Conservation (phyloP, 1,140 invertebrate genomes). For the Drosophila miranda region DNA sequence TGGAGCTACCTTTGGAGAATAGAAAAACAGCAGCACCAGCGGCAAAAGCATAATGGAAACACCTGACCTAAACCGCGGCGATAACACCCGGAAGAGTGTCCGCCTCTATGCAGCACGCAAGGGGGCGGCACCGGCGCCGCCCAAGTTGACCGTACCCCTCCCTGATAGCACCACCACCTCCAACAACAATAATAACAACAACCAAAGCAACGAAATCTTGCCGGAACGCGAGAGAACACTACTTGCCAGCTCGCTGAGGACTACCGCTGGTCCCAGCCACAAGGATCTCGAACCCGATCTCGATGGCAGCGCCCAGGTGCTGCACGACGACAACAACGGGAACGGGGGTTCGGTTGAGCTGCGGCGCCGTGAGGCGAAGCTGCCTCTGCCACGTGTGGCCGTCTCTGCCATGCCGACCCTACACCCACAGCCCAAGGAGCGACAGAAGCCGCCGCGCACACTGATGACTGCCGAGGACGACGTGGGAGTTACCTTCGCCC, state of each 20-base stretch:
- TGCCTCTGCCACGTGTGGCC: conserved; percentile 53
- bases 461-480: conserved; percentile 68
- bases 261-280: background rate
- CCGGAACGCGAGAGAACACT: conserved; percentile 21
- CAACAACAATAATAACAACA: conserved; percentile 32
- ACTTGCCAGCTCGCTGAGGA: conserved; percentile 37
- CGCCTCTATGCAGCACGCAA: conserved; percentile 67
- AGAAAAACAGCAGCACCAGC: conserved; percentile 15
- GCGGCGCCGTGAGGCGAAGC: conserved; percentile 41
- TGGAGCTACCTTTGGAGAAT: conserved; percentile 11
- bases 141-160: conserved; percentile 37
- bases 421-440: conserved; percentile 37
- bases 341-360: conserved; percentile 43
- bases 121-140: conserved; percentile 67
- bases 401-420: conserved; percentile 67
- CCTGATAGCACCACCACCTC: conserved; percentile 1
- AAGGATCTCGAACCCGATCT: conserved; percentile 54
- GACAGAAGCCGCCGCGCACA: conserved; percentile 26
- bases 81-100: conserved; percentile 73
- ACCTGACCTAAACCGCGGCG: conserved; percentile 70
- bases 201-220: conserved; percentile 32
- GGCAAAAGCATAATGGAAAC: conserved; percentile 33
- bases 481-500: conserved; percentile 69
- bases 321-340: no score
- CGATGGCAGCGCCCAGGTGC: conserved; percentile 32